phyloP scores from a whole-genome alignment of 2,797 vertebrate species.

The Pelobates cultripes region DNA sequence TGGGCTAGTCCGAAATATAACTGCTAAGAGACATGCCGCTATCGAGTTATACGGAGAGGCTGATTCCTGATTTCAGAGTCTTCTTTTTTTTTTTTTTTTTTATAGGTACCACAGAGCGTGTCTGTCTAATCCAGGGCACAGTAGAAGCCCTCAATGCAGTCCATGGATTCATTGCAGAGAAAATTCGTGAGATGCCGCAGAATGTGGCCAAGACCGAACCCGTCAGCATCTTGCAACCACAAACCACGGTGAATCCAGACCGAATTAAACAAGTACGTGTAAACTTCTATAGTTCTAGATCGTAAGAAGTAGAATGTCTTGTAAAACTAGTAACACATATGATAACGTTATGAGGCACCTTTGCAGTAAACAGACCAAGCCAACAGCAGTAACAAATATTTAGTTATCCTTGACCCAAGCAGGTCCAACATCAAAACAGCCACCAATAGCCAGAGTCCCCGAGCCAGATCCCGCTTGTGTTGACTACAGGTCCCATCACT shows the following conservation, averaged over 20 bases:
- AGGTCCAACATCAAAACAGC: too few species aligned
- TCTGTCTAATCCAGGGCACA: slow-evolving; percentile 98
- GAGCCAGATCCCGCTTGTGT: too few species aligned
- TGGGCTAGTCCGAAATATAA: too few species aligned
- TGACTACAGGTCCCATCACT: too few species aligned
- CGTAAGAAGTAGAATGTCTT: neutral
- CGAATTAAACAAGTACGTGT: slow-evolving; percentile 97
- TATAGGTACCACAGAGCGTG: slow-evolving; percentile 95
- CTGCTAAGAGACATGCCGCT: too few species aligned
- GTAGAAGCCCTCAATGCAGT: slow-evolving; percentile 98
- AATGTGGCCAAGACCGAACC: slow-evolving; percentile 98
- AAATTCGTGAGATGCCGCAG: slow-evolving; percentile 99
- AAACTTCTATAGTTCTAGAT: neutral
- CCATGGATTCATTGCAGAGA: slow-evolving; percentile 98
- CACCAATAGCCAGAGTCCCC: too few species aligned
- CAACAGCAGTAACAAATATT: neutral
- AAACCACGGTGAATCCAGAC: slow-evolving; percentile 98
- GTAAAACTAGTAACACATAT: too few species aligned
- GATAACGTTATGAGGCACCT: neutral
- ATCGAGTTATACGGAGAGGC: too few species aligned
- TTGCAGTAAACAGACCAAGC: neutral
- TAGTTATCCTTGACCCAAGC: too few species aligned
- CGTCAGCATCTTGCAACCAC: slow-evolving; percentile 97
- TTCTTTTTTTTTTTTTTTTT: neutral
- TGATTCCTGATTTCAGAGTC: too few species aligned